Evolutionary conservation across 2,797 vertebrate genomes (phyloP).

Genomic region (Clarias platycephalus): DNA sequence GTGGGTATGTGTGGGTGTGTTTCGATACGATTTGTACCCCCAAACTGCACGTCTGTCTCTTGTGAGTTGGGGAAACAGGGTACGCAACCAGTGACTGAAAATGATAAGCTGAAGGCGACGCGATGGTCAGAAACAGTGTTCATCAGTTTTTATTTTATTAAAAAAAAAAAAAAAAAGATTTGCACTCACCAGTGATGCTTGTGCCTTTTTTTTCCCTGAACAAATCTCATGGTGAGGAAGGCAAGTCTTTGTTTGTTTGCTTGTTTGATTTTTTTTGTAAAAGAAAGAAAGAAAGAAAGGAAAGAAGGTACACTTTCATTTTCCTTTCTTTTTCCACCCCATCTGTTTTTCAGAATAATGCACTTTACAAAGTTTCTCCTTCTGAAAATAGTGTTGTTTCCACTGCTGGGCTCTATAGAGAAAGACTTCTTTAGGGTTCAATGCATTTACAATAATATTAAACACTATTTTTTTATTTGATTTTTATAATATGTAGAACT

Average conservation of each 20-base stretch:
- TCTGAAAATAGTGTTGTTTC: constrained; percentile 60
- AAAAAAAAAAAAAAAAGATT: constrained; percentile 34
- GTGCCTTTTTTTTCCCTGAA: constrained; percentile 75
- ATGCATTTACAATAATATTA: constrained; percentile 55
- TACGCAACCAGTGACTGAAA: constrained; percentile 43
- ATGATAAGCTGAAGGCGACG: constrained; percentile 35
- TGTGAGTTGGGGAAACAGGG: constrained; percentile 22
- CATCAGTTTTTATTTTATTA: constrained; percentile 50
- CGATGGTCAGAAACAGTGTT: constrained; percentile 67
- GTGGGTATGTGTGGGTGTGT: constrained; percentile 26
- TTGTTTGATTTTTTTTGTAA: neutral
- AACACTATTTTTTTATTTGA: constrained; percentile 62
- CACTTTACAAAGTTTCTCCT: constrained; percentile 74
- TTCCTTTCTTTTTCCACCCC: constrained; percentile 48
- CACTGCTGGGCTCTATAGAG: constrained; percentile 54
- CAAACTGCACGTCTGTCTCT: constrained; percentile 43
- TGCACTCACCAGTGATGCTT: constrained; percentile 67
- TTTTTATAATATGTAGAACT: constrained; percentile 62
- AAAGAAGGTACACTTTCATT: neutral
- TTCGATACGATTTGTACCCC: neutral
- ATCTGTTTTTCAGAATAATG: constrained; percentile 62
- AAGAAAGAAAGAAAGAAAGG: neutral
- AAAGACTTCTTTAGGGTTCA: constrained; percentile 46
- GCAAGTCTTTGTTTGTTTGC: neutral
- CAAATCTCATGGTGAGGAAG: constrained; percentile 54